phyloP scores from a whole-genome alignment of 2,113 vertebrate species.

The Carassius auratus region DNA sequence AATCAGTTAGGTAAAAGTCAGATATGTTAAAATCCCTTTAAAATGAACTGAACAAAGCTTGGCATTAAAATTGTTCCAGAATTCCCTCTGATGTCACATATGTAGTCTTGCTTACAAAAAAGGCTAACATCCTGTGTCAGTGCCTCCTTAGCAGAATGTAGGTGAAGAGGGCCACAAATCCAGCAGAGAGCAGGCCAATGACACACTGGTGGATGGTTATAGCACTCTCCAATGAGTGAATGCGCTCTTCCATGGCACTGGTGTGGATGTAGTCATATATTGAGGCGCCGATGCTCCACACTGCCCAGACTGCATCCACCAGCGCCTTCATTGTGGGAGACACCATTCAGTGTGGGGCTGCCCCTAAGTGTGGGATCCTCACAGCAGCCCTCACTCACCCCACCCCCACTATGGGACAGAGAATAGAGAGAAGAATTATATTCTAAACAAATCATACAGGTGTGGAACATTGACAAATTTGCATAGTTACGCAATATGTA shows the following conservation, averaged over 20 bases:
- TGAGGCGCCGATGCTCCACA: slow-evolving; percentile 78
- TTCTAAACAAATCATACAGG: not conserved
- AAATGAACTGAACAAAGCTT: not conserved
- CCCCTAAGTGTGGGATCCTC: slow-evolving; percentile 48
- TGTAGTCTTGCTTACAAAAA: not conserved
- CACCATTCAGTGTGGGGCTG: slow-evolving; percentile 66
- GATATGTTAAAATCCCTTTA: slow-evolving; percentile 19
- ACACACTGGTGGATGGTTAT: slow-evolving; percentile 75
- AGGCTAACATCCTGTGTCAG: slow-evolving; percentile 55
- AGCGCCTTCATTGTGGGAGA: slow-evolving; percentile 78
- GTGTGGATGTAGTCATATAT: slow-evolving; percentile 82
- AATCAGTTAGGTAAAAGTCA: not conserved
- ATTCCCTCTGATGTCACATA: not conserved
- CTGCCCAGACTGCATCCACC: slow-evolving; percentile 77
- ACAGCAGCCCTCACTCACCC: slow-evolving; percentile 54
- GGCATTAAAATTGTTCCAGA: not conserved
- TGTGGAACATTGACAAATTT: not conserved
- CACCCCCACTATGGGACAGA: slow-evolving; percentile 41
- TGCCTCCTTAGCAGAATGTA: slow-evolving; percentile 78
- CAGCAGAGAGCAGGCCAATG: slow-evolving; percentile 73
- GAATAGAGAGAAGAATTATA: not conserved
- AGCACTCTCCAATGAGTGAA: slow-evolving; percentile 75
- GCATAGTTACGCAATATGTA: not conserved
- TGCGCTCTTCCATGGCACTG: slow-evolving; percentile 80
- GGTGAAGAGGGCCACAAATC: slow-evolving; percentile 71